phyloP scores from a whole-genome alignment of 1,140 invertebrate species.

The Spodoptera litura region DNA sequence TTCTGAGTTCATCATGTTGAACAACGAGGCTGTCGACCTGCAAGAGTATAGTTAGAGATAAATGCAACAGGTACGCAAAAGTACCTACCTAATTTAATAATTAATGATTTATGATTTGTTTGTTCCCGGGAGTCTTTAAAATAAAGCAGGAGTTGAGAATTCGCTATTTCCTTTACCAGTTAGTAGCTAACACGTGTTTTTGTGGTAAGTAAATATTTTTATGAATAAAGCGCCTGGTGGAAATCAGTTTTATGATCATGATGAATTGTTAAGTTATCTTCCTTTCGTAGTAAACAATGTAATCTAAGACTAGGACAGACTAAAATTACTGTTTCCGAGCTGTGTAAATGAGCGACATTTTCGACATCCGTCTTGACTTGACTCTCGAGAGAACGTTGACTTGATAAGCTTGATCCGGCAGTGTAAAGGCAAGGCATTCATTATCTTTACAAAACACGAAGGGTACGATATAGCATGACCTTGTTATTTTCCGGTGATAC shows the following conservation, averaged over 20 bases:
- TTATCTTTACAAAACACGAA: slow-evolving; percentile 11
- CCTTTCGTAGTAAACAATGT: slow-evolving; percentile 1
- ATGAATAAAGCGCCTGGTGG: too few species aligned
- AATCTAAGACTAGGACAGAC: not conserved
- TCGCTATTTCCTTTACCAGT: slow-evolving; percentile 47
- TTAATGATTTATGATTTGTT: slow-evolving; percentile 51
- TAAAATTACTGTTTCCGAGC: not conserved
- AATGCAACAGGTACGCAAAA: slow-evolving; percentile 39
- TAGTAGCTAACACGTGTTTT: too few species aligned
- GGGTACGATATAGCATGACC: not conserved
- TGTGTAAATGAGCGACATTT: not conserved
- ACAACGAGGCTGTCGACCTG: slow-evolving; percentile 19
- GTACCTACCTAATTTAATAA: slow-evolving; percentile 52
- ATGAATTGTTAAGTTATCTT: not conserved
- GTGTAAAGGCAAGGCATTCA: slow-evolving; percentile 10
- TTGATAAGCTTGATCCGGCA: not conserved
- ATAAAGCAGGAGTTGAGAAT: slow-evolving; percentile 41
- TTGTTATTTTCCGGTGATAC: slow-evolving; percentile 33
- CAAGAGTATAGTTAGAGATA: not conserved
- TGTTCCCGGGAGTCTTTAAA: slow-evolving; percentile 51
- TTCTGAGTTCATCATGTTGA: slow-evolving; percentile 11
- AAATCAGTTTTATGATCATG: too few species aligned
- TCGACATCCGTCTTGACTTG: slow-evolving; percentile 8
- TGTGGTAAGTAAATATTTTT: too few species aligned
- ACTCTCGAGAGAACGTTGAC: not conserved